These are phyloP conservation scores for Sorex maritimensis DNA, from an alignment of 2,797 vertebrate genomes.

Conservation along the genomic window DNA sequence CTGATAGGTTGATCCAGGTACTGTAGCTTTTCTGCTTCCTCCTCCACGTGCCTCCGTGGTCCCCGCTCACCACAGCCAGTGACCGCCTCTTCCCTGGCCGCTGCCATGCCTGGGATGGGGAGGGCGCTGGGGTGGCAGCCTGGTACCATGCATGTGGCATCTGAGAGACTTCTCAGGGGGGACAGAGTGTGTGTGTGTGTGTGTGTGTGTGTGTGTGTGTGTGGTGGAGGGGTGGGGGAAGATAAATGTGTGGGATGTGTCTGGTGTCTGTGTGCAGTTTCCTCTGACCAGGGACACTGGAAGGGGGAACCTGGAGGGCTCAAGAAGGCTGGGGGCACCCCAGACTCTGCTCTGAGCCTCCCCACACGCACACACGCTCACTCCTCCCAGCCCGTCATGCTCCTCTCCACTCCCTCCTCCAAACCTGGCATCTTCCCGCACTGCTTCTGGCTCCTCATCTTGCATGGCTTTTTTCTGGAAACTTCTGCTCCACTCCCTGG, in stretches of 20 bases:
- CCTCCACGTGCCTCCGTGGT: neutral
- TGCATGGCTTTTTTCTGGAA: conserved; percentile 78
- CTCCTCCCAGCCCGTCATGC: neutral
- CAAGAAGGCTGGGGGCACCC: neutral
- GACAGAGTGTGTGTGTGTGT: neutral
- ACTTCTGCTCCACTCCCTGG: conserved; percentile 33
- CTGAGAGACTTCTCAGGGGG: conserved; percentile 60
- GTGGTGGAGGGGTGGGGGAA: neutral
- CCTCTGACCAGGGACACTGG: too few relatives aligned
- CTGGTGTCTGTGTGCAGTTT: too few relatives aligned
- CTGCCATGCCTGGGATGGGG: conserved; percentile 47
- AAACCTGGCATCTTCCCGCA: conserved; percentile 29
- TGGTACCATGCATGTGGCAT: conserved; percentile 74
- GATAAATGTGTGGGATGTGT: neutral
- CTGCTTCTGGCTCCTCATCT: conserved; percentile 23
- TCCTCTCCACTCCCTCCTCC: conserved; percentile 29
- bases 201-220: conserved; percentile 1
- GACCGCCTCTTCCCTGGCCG: conserved; percentile 46
- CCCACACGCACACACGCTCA: neutral
- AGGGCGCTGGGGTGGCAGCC: conserved; percentile 15
- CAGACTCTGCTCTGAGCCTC: too few relatives aligned
- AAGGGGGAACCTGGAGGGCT: neutral
- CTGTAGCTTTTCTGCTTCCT: conserved; percentile 88
- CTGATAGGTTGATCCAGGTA: conserved; percentile 99
- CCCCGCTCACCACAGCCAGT: conserved; percentile 71